A percentile compares a stretch with the other conserved stretches of the same genome.
Evolutionary conservation across 2,113 vertebrate genomes (phyloP).

Genomic region (Calidris pygmaea): DNA sequence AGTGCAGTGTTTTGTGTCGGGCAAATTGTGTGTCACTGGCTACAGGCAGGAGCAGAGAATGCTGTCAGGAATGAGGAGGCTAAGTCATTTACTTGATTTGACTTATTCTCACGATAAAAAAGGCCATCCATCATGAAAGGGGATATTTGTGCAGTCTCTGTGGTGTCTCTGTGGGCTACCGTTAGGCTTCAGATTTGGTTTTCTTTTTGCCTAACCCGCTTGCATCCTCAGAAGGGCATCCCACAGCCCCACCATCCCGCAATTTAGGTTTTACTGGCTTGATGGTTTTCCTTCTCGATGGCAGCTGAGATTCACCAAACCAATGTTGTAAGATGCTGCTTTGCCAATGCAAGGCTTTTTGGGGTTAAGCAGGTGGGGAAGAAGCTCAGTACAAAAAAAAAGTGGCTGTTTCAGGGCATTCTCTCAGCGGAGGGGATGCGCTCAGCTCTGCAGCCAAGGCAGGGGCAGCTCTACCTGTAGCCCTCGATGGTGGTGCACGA

Average conservation of each 20-base stretch:
- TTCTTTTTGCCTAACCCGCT: not conserved
- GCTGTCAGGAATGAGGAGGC: not conserved
- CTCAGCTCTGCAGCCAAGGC: not conserved
- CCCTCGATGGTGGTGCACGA: fast-evolving
- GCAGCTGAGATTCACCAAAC: not conserved
- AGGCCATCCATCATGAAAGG: not conserved
- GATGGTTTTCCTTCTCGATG: not conserved
- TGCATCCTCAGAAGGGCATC: not conserved
- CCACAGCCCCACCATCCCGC: not conserved
- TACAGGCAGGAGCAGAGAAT: not conserved
- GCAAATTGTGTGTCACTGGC: not conserved
- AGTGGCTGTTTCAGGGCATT: not conserved
- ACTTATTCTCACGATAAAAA: not conserved
- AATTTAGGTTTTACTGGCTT: not conserved
- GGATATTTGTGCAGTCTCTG: not conserved
- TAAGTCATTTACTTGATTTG: not conserved
- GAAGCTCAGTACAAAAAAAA: not conserved
- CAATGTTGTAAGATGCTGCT: not conserved
- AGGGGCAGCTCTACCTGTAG: not conserved
- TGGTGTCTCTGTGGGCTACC: not conserved
- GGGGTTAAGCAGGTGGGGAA: not conserved
- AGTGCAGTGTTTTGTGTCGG: not conserved
- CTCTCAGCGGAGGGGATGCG: not conserved
- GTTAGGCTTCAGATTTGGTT: not conserved
- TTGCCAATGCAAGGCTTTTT: not conserved